A percentile compares a stretch with the other conserved stretches of the same genome.
phyloP scores from a whole-genome alignment of 2,113 vertebrate genomes.

The Neoarius graeffei region DNA sequence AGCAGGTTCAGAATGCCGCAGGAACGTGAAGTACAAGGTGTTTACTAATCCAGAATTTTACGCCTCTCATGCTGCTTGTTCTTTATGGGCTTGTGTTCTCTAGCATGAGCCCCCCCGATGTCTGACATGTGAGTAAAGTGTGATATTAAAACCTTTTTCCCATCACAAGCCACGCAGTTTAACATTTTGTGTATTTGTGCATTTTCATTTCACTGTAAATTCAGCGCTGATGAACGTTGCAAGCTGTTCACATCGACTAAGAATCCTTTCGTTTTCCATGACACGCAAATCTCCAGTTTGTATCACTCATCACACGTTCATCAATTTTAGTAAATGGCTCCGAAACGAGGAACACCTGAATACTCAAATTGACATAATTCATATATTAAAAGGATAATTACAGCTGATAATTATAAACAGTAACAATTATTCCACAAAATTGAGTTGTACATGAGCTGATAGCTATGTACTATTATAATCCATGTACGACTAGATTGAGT shows the following conservation, averaged over 20 bases:
- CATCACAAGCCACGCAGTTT: background rate
- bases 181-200: background rate
- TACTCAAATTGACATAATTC: too few relatives aligned
- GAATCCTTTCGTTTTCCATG: background rate
- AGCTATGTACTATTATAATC: too few relatives aligned
- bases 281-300: background rate
- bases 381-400: too few relatives aligned
- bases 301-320: background rate
- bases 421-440: too few relatives aligned
- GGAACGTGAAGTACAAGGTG: background rate
- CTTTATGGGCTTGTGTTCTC: background rate
- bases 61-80: background rate
- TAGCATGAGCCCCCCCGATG: background rate
- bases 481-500: too few relatives aligned
- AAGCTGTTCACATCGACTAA: background rate
- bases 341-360: too few relatives aligned
- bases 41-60: background rate
- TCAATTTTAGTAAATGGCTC: too few relatives aligned
- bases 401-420: too few relatives aligned
- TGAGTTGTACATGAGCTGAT: too few relatives aligned
- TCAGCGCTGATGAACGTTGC: background rate
- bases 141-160: slow-evolving; percentile 35
- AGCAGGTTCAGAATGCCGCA: background rate
- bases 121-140: background rate
- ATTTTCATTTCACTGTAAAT: background rate